Conservation (phyloP, 2,113 vertebrate species). For the Syngnathoides biaculeatus region DNA sequence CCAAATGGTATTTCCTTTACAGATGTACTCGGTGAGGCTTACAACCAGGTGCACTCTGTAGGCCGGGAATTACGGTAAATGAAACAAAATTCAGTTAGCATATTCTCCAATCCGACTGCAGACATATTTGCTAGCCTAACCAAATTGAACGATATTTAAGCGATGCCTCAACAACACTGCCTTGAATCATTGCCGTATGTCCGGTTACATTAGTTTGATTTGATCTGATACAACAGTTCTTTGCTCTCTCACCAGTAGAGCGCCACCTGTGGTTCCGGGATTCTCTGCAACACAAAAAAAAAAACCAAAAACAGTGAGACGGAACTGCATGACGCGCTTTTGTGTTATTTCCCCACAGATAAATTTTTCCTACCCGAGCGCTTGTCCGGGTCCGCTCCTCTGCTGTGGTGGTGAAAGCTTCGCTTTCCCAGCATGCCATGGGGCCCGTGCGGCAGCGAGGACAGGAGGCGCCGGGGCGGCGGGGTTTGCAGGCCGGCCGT, state of each 20-base stretch:
- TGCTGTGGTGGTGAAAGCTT: conserved; percentile 92
- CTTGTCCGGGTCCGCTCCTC: conserved; percentile 81
- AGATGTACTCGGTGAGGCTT: too few relatives aligned
- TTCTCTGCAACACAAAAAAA: conserved; percentile 76
- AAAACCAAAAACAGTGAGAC: conserved; percentile 39
- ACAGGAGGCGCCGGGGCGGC: conserved; percentile 84
- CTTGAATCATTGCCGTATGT: neutral
- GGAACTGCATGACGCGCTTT: neutral
- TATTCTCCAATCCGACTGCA: too few relatives aligned
- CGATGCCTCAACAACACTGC: too few relatives aligned
- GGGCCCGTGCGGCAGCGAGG: conserved; percentile 82
- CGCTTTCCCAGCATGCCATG: conserved; percentile 94
- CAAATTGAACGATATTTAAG: too few relatives aligned
- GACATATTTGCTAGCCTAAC: too few relatives aligned
- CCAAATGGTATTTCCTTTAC: too few relatives aligned
- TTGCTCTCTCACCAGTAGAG: conserved; percentile 76
- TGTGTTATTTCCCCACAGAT: neutral
- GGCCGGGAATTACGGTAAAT: too few relatives aligned
- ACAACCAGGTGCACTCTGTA: too few relatives aligned
- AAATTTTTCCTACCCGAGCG: conserved; percentile 45
- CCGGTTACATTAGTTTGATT: too few relatives aligned
- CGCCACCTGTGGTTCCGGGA: conserved; percentile 73
- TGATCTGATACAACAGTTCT: too few relatives aligned
- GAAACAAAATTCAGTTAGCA: too few relatives aligned
- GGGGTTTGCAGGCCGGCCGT: conserved; percentile 85